A percentile compares a stretch with the other conserved stretches of the same genome.
Evolutionary conservation across 2,797 vertebrate species (phyloP).

Genomic region (Otolemur crassicaudatus): DNA sequence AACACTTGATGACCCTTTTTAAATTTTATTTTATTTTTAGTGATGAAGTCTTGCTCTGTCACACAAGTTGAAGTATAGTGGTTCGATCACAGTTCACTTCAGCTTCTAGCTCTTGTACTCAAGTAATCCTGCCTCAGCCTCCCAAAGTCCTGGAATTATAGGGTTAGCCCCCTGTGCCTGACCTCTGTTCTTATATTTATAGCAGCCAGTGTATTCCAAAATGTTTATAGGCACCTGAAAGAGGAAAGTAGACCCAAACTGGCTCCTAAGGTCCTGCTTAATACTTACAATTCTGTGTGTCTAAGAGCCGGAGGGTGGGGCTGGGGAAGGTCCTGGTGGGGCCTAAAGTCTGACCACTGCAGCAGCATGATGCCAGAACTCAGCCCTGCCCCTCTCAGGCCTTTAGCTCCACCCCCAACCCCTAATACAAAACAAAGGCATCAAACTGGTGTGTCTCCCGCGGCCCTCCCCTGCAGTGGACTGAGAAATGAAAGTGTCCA

Average conservation of each 20-base stretch:
- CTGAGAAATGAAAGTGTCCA: not conserved
- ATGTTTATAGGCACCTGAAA: not conserved
- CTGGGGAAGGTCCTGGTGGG: not conserved
- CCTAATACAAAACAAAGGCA: not conserved
- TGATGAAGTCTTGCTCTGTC: not conserved
- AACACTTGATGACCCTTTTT: not conserved
- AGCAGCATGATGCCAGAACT: not conserved
- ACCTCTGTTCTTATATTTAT: not conserved
- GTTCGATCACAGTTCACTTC: not conserved
- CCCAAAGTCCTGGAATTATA: not conserved
- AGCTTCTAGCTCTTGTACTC: not conserved
- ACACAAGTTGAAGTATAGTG: not conserved
- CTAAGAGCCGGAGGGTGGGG: not conserved
- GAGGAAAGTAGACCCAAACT: not conserved
- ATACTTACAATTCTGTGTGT: not conserved
- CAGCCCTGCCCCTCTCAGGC: not conserved
- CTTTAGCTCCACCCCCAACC: not conserved
- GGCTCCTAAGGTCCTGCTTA: not conserved
- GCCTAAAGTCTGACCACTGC: not conserved
- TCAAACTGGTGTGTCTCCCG: not conserved
- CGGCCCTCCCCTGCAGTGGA: not conserved
- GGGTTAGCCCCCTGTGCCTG: no score
- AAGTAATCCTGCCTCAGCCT: not conserved
- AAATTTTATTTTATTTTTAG: not conserved
- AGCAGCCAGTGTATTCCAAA: not conserved